Base-by-base conservation (phyloP, 2,888 invertebrate species). In the Philonicus albiceps region DNA sequence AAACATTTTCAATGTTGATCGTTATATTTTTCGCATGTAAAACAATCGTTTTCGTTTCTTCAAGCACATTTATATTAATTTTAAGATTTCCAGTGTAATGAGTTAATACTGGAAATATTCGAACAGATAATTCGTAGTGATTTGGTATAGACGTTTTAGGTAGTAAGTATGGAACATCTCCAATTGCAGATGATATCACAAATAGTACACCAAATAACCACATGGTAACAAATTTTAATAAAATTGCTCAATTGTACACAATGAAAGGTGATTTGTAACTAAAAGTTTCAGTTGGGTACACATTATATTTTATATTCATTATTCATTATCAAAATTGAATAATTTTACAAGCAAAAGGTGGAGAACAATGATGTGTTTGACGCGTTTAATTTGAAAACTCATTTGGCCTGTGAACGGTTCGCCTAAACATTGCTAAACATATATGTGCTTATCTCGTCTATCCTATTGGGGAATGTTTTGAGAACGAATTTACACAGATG, bases 121-220 rank as follows among this genome's bases (percentile, higher is more conserved):
- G 43, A 22, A 86, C 19, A 49, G 30, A n/a, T 2, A 86, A 7
- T 34, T 73, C 53, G 19, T 86, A 86, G 22, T 86, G 86, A 31
- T 7, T 19, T 2, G 86, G 86, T 19, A 73, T n/a, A 73, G 80
- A 73, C 3, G 86, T 86, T n/a, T 81, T 86, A 13, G 80, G 86
- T 30, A 86, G 27, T 7, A 86, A 64, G 19, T 86, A 86, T 19
- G 55, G n/a, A 7, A 19, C 64, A 22, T 64, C 64, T 19, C 19
- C 53, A 53, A 53, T 1, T n/a, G 6, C 19, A 19, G n/a, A 19
- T 53, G 53, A 53, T n/a, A 53, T 19, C 53, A n/a, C 53, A 53
- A 53, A 53, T 19, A 53, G n/a, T 8, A 53, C 19, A 16, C 53
- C 53, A 19, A 53, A n/a, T 53, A 53, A 7, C 53, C 53, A 53